Percentiles rank a stretch among this genome's conserved stretches.
These are phyloP conservation scores for Anisognathus igniventris DNA, from an alignment of 2,797 vertebrate species.

Conservation along the genomic window DNA sequence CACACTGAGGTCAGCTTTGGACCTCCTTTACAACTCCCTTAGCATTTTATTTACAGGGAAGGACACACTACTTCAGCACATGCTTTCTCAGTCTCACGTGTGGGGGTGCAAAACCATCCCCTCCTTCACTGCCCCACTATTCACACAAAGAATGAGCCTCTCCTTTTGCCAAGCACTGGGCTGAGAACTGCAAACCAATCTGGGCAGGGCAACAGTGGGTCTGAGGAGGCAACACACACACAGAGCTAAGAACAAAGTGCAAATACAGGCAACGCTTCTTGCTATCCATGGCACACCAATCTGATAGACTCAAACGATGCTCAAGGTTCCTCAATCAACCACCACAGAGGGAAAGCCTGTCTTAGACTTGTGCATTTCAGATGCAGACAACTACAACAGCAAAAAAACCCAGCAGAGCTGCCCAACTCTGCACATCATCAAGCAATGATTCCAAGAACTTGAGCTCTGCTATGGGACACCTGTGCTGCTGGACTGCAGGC, in stretches of 20 bases:
- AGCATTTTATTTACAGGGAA: not conserved
- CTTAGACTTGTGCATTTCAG: not conserved
- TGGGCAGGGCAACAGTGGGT: not conserved
- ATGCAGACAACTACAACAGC: not conserved
- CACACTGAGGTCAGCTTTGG: not conserved
- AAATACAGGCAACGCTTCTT: not conserved
- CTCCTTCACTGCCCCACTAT: not conserved
- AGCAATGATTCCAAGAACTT: not conserved
- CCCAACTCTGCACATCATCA: not conserved
- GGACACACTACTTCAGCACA: not conserved
- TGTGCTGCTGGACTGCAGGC: not conserved
- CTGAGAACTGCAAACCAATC: not conserved
- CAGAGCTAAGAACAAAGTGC: not conserved
- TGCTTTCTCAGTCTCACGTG: accelerated
- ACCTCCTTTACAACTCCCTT: not conserved
- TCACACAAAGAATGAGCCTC: not conserved
- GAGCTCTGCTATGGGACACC: not conserved
- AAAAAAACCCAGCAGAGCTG: not conserved
- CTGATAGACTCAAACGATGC: not conserved
- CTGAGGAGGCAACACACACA: not conserved
- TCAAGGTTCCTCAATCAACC: not conserved
- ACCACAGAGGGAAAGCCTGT: accelerated
- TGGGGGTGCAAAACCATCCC: not conserved
- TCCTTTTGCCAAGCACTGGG: not conserved
- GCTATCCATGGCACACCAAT: not conserved